Percentiles rank a stretch among this genome's conserved stretches.
These are phyloP conservation scores for Theocolax elegans DNA, from an alignment of 1,140 invertebrate genomes.

Conservation along the genomic window DNA sequence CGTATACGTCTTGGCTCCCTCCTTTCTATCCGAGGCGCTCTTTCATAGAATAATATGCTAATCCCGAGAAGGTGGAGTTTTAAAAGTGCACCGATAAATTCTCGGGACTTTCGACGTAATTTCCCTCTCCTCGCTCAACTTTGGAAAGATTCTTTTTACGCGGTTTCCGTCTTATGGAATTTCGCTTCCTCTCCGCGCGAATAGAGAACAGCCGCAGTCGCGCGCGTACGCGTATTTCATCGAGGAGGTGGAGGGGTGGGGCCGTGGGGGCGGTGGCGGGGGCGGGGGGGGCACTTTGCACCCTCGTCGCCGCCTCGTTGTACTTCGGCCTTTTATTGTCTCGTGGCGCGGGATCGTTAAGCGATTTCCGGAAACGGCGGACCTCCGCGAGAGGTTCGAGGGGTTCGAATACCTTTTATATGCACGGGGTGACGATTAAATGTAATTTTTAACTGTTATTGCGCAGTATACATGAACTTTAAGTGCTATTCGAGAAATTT, in stretches of 20 bases:
- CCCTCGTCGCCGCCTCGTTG: too few species aligned
- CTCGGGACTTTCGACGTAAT: slow-evolving; percentile 67
- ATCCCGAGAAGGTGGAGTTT: slow-evolving; percentile 65
- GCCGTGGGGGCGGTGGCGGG: background rate
- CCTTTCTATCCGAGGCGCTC: slow-evolving; percentile 16
- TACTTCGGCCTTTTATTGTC: too few species aligned
- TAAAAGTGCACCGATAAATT: slow-evolving; percentile 68
- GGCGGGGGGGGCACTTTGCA: too few species aligned
- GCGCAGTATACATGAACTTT: background rate
- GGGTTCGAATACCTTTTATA: background rate
- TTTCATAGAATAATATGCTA: slow-evolving; percentile 66
- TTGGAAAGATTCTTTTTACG: slow-evolving; percentile 64
- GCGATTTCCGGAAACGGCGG: too few species aligned
- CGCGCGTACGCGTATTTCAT: slow-evolving; percentile 44
- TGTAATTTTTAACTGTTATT: slow-evolving; percentile 36
- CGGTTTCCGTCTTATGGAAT: slow-evolving; percentile 54
- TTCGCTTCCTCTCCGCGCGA: slow-evolving; percentile 27
- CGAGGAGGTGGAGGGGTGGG: background rate
- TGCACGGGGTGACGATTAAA: slow-evolving; percentile 2
- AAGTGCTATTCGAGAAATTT: background rate
- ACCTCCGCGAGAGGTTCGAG: background rate
- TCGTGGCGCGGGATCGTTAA: background rate
- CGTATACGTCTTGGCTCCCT: slow-evolving; percentile 2
- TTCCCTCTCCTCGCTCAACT: slow-evolving; percentile 58
- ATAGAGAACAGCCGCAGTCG: background rate